phyloP scores from a whole-genome alignment of 2,888 invertebrate genomes.

The Mythimna albipuncta region DNA sequence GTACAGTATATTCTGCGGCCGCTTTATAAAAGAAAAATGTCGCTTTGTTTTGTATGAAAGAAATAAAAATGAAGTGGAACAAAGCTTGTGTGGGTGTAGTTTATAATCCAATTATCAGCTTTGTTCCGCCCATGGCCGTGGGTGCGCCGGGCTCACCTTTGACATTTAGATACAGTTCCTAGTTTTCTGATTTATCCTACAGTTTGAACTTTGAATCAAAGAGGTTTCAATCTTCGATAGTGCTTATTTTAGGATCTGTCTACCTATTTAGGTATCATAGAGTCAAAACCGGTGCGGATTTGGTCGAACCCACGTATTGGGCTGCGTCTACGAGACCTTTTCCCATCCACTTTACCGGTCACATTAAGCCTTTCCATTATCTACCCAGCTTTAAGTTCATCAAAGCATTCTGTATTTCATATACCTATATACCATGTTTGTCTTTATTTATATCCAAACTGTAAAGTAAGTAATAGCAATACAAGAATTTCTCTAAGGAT shows the following conservation, averaged over 20 bases:
- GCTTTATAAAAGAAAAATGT: constrained; percentile 18
- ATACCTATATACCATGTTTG: background rate
- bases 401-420: too few relatives aligned
- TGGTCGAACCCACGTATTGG: too few relatives aligned
- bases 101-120: constrained; percentile 8
- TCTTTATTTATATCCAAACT: background rate
- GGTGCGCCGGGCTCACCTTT: constrained; percentile 28
- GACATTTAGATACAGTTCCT: constrained; percentile 13
- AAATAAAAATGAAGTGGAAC: constrained; percentile 1
- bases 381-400: background rate
- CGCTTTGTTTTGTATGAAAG: constrained; percentile 4
- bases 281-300: too few relatives aligned
- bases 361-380: too few relatives aligned
- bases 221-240: background rate
- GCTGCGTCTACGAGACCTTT: too few relatives aligned
- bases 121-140: background rate
- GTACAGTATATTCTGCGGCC: background rate
- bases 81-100: constrained; percentile 13
- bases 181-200: background rate
- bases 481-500: background rate
- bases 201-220: constrained; percentile 8
- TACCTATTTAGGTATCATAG: background rate
- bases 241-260: background rate
- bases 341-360: too few relatives aligned
- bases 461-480: background rate